Evolutionary conservation across 2,113 vertebrate genomes (phyloP), one percentile per base, ranked within the genome.

Genomic region (Bos indicus): DNA sequence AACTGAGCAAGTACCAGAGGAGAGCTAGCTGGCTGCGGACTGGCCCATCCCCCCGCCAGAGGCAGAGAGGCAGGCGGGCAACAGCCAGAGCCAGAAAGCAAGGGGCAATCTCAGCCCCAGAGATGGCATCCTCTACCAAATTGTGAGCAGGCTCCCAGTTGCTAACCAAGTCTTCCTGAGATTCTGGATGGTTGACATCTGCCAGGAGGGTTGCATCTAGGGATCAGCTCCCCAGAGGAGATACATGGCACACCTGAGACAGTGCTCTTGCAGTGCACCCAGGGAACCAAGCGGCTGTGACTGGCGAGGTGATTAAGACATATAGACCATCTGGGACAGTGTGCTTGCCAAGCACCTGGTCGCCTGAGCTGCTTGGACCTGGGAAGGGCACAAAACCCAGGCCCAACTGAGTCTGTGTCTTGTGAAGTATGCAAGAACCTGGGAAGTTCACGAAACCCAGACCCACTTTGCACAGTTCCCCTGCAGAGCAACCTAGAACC

Each of bases 11-110:
- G 5, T 23, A 40, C n/a, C 67, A 23, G n/a, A 74, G 19, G n/a
- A 74, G n/a, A 74, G n/a, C 10, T 23, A 40, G 10, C n/a, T 0
- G 1, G 67, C 21, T 40, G 5, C 0, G 1, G 67, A 74, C n/a
- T 12, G 19, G 19, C n/a, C n/a, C 21, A 74, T 40, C 19, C 17
- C 33, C n/a, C 0, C 0, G 0, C 5, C 5, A 40, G 19, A 71
- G 67, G 19, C n/a, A 71, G n/a, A 71, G 67, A 71, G n/a, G 67
- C 67, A 40, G 67, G 19, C 0, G 0, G n/a, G n/a, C 0, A 0
- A 12, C 36, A 74, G 67, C n/a, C 19, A 74, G 67, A 40, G 67
- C 10, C 10, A 36, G n/a, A 40, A 74, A 74, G n/a, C 10, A 23
- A 74, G 19, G 67, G 67, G 67, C 19, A 74, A 74, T 40, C 19